Conservation (phyloP, 2,113 vertebrate species). For the Leucosticte australis region DNA sequence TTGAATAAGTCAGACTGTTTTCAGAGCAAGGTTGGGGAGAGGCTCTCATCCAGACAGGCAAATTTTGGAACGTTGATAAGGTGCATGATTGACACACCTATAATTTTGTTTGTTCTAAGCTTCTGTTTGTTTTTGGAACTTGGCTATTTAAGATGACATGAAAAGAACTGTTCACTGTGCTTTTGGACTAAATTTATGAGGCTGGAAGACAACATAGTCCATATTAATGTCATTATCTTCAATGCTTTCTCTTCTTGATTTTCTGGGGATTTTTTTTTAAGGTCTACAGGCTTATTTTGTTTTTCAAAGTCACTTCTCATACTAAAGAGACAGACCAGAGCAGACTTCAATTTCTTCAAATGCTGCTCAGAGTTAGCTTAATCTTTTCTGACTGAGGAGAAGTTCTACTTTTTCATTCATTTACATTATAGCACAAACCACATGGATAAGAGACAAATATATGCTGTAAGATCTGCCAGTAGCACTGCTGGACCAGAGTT, state of each 20-base stretch:
- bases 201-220: neutral
- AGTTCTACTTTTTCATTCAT: neutral
- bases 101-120: conserved; percentile 49
- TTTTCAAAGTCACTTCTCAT: neutral
- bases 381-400: neutral
- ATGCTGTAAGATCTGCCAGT: neutral
- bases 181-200: neutral
- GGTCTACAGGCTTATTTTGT: neutral
- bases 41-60: neutral
- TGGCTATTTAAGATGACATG: neutral
- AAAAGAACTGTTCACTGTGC: neutral
- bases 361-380: neutral
- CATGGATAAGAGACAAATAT: neutral
- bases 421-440: neutral
- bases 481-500: neutral
- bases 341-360: neutral
- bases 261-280: neutral
- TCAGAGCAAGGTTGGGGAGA: neutral
- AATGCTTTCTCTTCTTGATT: neutral
- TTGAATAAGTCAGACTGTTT: neutral
- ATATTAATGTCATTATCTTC: neutral
- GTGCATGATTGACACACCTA: neutral
- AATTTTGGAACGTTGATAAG: conserved; percentile 20
- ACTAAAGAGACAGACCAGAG: neutral
- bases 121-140: conserved; percentile 22